Base-by-base conservation (phyloP, 1,140 invertebrate genomes). In the Drosophila ficusphila region DNA sequence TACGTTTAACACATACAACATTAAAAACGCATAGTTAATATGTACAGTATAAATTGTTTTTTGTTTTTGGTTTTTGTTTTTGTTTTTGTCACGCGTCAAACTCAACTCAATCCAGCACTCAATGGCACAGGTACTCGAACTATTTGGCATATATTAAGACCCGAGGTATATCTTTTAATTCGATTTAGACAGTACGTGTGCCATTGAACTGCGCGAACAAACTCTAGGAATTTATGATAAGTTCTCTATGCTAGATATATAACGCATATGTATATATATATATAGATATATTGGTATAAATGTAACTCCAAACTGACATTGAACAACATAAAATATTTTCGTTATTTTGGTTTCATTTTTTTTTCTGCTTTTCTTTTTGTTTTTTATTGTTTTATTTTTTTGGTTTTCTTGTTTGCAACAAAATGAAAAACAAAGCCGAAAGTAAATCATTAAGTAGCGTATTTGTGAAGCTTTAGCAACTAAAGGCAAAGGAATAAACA, bases 221-320 rank as follows among this genome's bases (percentile, higher is more conserved):
- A 82, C 72, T 88, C 74, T 89, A 86, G 49, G 74, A 89, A 86
- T 88, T 76, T 71, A 46, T 64, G 42, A 57, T 51, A 47, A 48
- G 74, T 44, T 64, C 57, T 39, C 48, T 36, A 65, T 56, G 58
- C 60, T 56, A 65, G 42, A 70, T 78, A 85, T 88, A 74, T 77
- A 86, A 88, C 82, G 76, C 82, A 88, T 88, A 86, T 86, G 82
- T 86, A 88, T 86, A 86, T 65, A 74, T 73, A 73, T 73, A 48
- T 71, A 69, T 70, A 49, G 74, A 64, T 86, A 81, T 81, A 71
- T 71, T 71, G 53, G 38, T 71, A 71, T 64, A 73, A 79, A 89
- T 89, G 78, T 89, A 90, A 90, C 88, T 90, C 88, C 88, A 90
- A 90, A 90, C 88, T 90, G 88, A 90, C 88, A 90, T 90, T 90